Evolutionary conservation across 2,888 invertebrate genomes (phyloP), one percentile per base, ranked within the genome.

Genomic region (Nomada hirtipes): DNA sequence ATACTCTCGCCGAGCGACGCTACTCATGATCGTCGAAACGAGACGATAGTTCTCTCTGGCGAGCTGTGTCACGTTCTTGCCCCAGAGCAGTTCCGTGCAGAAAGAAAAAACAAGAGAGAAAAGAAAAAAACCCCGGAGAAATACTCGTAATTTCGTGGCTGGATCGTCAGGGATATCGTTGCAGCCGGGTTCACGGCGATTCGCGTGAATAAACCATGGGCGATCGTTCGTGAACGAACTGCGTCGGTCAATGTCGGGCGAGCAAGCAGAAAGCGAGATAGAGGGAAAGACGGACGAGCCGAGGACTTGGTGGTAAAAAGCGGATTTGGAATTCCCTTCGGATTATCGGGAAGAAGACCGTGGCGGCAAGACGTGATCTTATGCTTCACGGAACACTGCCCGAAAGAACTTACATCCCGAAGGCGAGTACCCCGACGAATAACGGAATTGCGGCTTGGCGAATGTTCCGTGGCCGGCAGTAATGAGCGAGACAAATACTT

Each of bases 401-500:
- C 36, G 63, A 61, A 64, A 79, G 64, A 77, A 76, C 36, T 63
- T 63, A 59, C 36, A 61, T 44, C 36, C 73, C 55, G 76, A 80
- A 36, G 67, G 63, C 53, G 63, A 61, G 70, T 65, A 73, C 70
- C 26, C 60, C 55, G 69, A 15, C 42, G 76, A 80, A 74, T 82
- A 86, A 80, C 83, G 83, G 82, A 83, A 75, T 63, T 44, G 59
- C 59, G 23, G 63, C 65, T 36, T n/a, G 53, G 60, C 53, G 78
- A 83, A 80, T 81, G 73, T 47, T 79, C 71, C 63, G 69, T 53
- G 70, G 67, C 76, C 60, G 79, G 74, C 67, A 57, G 69, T 83
- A 86, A 80, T 78, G 78, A 83, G 78, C 72, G 74, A 70, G 78
- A 76, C 72, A 85, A 80, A 78, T 85, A 82, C 67, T 76, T 79